Conservation (phyloP, 2,797 vertebrate species). For the Hylomyscus alleni region DNA sequence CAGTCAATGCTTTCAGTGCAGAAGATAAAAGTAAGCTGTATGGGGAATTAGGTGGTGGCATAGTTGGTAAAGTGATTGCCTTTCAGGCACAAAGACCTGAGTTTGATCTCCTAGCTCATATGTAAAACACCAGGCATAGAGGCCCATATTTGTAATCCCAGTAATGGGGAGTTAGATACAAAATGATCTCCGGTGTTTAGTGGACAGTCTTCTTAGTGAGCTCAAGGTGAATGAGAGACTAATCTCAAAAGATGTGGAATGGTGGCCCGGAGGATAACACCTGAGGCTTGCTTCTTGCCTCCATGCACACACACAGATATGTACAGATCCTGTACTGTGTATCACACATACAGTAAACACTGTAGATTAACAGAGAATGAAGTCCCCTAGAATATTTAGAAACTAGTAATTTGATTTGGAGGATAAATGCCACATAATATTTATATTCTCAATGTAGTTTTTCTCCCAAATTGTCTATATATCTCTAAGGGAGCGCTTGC, state of each 20-base stretch:
- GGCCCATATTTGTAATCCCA: not conserved
- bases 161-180: not conserved
- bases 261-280: not conserved
- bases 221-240: not conserved
- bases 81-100: not conserved
- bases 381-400: not conserved
- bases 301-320: not conserved
- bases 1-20: not conserved
- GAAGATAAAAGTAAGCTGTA: not conserved
- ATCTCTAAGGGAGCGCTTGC: constrained; percentile 4
- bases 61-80: not conserved
- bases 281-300: not conserved
- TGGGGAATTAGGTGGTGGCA: not conserved
- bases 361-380: not conserved
- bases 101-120: not conserved
- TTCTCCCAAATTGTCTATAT: not conserved
- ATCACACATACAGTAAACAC: not conserved
- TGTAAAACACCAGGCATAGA: not conserved
- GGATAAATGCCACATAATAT: not conserved
- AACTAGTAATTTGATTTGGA: constrained; percentile 46
- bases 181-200: not conserved
- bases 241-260: not conserved
- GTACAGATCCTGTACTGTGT: not conserved
- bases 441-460: constrained; percentile 56
- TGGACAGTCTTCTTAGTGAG: not conserved